Evolutionary conservation across 2,888 invertebrate species (phyloP).

Genomic region (Lycia hirtaria): DNA sequence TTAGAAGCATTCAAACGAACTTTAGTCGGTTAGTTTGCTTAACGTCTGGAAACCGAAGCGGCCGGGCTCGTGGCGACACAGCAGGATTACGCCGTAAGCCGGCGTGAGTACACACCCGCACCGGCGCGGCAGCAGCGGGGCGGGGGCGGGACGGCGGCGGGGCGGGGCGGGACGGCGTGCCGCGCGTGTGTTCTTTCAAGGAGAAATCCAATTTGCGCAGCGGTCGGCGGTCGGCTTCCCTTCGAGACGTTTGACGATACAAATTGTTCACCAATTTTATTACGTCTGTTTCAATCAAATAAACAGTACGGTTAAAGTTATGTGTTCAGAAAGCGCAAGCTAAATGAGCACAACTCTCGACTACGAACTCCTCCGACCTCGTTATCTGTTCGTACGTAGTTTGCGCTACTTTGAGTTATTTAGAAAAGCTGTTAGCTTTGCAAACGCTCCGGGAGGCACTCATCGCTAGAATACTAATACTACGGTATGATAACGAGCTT

Average conservation of each 20-base stretch:
- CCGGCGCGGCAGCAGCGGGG: neutral
- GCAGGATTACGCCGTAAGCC: neutral
- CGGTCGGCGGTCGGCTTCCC: neutral
- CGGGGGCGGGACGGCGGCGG: neutral
- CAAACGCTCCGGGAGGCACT: too few relatives aligned
- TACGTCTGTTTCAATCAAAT: constrained; percentile 10
- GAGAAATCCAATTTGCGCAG: constrained; percentile 35
- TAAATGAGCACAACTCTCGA: neutral
- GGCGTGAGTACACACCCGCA: too few relatives aligned
- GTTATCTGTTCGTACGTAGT: too few relatives aligned
- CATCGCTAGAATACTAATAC: too few relatives aligned
- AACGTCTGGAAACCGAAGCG: neutral
- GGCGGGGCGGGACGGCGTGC: too few relatives aligned
- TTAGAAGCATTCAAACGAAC: neutral
- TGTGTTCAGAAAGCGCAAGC: neutral
- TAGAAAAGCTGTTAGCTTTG: too few relatives aligned
- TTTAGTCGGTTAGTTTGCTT: neutral
- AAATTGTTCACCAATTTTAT: constrained; percentile 20
- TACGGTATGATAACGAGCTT: too few relatives aligned
- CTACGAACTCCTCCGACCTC: neutral
- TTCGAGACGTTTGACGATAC: constrained; percentile 20
- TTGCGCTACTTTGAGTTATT: too few relatives aligned
- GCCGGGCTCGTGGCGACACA: neutral
- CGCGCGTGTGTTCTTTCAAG: constrained; percentile 29
- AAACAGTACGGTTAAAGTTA: neutral